Conservation (phyloP, 1,140 invertebrate genomes). For the Bombus vancouverensis region DNA sequence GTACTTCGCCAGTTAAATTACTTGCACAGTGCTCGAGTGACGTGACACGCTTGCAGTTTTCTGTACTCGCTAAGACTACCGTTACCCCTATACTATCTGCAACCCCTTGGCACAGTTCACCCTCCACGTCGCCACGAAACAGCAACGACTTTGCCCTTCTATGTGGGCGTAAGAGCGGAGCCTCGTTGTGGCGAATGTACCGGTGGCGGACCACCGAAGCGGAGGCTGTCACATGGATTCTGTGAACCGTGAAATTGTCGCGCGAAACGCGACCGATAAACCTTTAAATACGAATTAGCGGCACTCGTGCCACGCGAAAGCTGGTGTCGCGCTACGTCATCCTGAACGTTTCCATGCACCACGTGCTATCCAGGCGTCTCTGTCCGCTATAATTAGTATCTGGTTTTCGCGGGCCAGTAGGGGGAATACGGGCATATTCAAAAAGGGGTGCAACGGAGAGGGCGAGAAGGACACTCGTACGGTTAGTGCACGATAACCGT, state of each 20-base stretch:
- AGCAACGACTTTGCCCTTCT: conserved; percentile 41
- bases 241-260: conserved; percentile 80
- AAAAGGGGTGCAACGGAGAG: not conserved
- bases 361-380: not conserved
- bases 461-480: not conserved
- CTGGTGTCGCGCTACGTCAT: conserved; percentile 22
- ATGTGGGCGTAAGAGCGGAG: not conserved
- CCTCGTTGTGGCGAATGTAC: not conserved
- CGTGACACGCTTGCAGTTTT: conserved; percentile 42
- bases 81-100: not conserved
- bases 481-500: conserved; percentile 16
- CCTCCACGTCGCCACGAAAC: conserved; percentile 35
- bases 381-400: conserved; percentile 42
- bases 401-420: not conserved
- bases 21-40: conserved; percentile 37
- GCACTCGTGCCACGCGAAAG: conserved; percentile 56
- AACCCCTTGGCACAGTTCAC: not conserved
- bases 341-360: conserved; percentile 31
- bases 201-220: conserved; percentile 38
- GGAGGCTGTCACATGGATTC: conserved; percentile 65
- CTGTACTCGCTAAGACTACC: conserved; percentile 5
- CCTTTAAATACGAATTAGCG: conserved; percentile 81
- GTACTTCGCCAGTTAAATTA: conserved; percentile 53
- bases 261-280: conserved; percentile 76
- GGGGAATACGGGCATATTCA: not conserved